Conservation (phyloP, 2,113 vertebrate genomes). For the Pan troglodytes region DNA sequence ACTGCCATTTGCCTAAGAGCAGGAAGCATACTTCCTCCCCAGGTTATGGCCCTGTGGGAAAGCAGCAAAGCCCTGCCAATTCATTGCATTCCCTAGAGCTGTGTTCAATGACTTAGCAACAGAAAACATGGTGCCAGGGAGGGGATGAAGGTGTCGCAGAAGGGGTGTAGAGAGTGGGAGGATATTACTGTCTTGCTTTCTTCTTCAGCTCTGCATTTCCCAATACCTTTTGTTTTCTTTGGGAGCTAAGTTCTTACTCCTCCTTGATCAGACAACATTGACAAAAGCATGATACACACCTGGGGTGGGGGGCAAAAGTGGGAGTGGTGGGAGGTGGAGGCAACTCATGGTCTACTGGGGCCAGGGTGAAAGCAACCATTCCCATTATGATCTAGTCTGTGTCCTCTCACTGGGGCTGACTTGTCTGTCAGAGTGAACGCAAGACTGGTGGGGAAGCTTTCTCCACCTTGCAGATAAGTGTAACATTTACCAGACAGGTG, state of each 20-base stretch:
- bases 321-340: not conserved
- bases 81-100: not conserved
- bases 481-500: not conserved
- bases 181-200: not conserved
- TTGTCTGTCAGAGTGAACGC: not conserved
- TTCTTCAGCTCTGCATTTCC: not conserved
- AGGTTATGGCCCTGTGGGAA: not conserved
- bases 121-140: not conserved
- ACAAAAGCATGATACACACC: not conserved
- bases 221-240: not conserved
- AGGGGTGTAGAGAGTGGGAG: not conserved
- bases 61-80: fast-evolving
- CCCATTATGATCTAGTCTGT: not conserved
- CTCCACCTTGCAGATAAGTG: not conserved
- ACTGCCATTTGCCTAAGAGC: not conserved
- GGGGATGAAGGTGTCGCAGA: no score
- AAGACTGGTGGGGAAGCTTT: not conserved
- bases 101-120: not conserved
- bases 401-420: not conserved
- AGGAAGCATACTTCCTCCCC: not conserved
- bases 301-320: not conserved
- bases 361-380: not conserved
- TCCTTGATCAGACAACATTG: not conserved
- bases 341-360: no score
- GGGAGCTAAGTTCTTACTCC: not conserved